Percentiles rank a stretch among this genome's conserved stretches.
phyloP scores from a whole-genome alignment of 92 coral and sea anemone genomes.

The Pocillopora grandis region DNA sequence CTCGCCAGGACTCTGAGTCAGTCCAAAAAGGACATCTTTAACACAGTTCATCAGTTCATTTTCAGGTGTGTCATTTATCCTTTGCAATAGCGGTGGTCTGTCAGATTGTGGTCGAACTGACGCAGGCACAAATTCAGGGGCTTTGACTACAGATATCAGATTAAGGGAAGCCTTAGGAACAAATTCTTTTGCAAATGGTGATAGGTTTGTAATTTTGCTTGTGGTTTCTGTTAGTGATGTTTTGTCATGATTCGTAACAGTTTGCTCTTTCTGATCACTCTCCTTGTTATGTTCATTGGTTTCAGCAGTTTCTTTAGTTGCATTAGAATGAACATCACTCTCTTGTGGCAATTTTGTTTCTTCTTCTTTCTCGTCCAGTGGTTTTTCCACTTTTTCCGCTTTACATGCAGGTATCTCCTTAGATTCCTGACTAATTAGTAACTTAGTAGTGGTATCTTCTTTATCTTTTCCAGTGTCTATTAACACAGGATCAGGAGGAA shows the following conservation, averaged over 20 bases:
- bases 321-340: neutral
- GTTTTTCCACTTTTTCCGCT: neutral
- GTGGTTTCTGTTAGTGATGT: neutral
- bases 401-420: constrained; percentile 10
- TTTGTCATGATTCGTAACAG: neutral
- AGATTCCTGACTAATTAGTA: neutral
- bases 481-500: neutral
- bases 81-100: constrained; percentile 25
- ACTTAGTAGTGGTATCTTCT: neutral
- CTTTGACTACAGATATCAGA: constrained; percentile 36
- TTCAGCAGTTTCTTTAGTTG: neutral
- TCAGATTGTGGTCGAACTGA: constrained; percentile 5
- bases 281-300: neutral
- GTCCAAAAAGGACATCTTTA: constrained; percentile 54
- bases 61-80: constrained; percentile 32
- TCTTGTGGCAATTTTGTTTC: neutral
- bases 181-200: constrained; percentile 38
- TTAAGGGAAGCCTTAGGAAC: constrained; percentile 15
- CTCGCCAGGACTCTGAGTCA: constrained; percentile 63
- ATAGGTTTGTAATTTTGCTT: neutral
- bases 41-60: constrained; percentile 58
- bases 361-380: neutral
- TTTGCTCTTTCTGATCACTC: neutral
- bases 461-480: neutral
- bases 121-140: constrained; percentile 49